phyloP scores from a whole-genome alignment of 2,888 invertebrate species.

The Adela reaumurella region DNA sequence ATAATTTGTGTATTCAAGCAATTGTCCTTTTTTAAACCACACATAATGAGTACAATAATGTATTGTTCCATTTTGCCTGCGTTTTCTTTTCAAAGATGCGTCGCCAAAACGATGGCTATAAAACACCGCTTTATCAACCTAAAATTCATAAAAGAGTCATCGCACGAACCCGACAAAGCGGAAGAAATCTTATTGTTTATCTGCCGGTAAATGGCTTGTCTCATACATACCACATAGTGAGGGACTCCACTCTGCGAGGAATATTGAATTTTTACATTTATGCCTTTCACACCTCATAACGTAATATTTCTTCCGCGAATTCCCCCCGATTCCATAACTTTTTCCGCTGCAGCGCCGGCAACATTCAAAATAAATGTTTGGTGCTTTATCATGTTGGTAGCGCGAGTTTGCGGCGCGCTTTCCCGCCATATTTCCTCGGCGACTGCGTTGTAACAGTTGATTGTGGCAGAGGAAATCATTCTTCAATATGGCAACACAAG shows the following conservation, averaged over 20 bases:
- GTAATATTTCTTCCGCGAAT: slow-evolving; percentile 47
- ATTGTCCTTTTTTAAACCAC: too few species aligned
- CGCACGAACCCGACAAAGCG: neutral
- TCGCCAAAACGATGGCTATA: too few species aligned
- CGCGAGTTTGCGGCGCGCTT: neutral
- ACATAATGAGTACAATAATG: too few species aligned
- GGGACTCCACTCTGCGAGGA: slow-evolving; percentile 31
- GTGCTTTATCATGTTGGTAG: slow-evolving; percentile 32
- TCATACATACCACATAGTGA: slow-evolving; percentile 23
- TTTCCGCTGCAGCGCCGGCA: slow-evolving; percentile 36
- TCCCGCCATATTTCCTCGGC: neutral
- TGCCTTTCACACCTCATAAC: slow-evolving; percentile 56
- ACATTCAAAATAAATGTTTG: slow-evolving; percentile 54
- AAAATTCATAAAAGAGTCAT: neutral
- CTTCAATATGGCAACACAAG: neutral
- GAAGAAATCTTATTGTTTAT: neutral
- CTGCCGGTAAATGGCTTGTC: neutral
- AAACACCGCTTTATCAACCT: too few species aligned
- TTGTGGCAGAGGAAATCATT: neutral
- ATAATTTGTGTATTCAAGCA: too few species aligned
- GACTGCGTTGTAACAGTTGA: neutral
- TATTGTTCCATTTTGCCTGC: too few species aligned
- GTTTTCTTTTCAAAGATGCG: too few species aligned
- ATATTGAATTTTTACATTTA: slow-evolving; percentile 57
- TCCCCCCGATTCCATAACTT: slow-evolving; percentile 37